Percentiles rank a stretch among this genome's conserved stretches.
These are phyloP conservation scores for Ceratina japonica DNA, from an alignment of 1,140 invertebrate genomes.

Conservation along the genomic window DNA sequence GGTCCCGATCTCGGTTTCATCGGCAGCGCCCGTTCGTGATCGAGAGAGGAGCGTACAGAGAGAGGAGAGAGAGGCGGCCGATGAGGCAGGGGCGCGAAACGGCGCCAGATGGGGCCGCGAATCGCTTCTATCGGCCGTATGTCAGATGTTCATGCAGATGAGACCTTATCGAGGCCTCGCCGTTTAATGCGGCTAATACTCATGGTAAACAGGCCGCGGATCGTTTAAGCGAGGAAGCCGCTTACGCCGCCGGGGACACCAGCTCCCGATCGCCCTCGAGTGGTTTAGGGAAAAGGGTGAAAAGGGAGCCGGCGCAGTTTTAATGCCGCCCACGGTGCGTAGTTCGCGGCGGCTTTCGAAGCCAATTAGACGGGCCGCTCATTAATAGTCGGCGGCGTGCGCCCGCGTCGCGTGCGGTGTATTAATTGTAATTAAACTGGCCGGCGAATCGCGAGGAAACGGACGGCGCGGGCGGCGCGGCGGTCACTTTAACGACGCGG, in stretches of 20 bases:
- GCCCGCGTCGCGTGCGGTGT: slow-evolving; percentile 22
- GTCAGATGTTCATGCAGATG: slow-evolving; percentile 72
- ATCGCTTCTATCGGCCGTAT: slow-evolving; percentile 63
- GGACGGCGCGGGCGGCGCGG: neutral
- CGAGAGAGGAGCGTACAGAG: slow-evolving; percentile 16
- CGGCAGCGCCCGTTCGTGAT: slow-evolving; percentile 11
- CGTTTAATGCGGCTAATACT: slow-evolving; percentile 65
- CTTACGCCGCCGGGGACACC: slow-evolving; percentile 19
- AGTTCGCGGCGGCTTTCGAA: neutral
- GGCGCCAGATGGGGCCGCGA: slow-evolving; percentile 63
- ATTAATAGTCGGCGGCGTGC: slow-evolving; percentile 35
- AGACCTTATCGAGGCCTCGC: slow-evolving; percentile 42
- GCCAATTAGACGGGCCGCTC: slow-evolving; percentile 51
- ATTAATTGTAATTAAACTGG: slow-evolving; percentile 41
- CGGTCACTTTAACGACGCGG: slow-evolving; percentile 8
- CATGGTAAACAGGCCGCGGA: slow-evolving; percentile 54
- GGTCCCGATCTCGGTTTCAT: slow-evolving; percentile 18
- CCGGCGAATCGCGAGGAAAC: neutral
- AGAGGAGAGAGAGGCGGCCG: neutral
- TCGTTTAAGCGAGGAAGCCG: slow-evolving; percentile 31
- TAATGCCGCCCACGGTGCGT: slow-evolving; percentile 9
- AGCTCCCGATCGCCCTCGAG: slow-evolving; percentile 30
- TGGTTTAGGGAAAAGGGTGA: neutral
- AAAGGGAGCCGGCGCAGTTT: neutral
- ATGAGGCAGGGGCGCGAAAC: slow-evolving; percentile 47